These are phyloP conservation scores for Conus canariensis DNA, from an alignment of 2,888 invertebrate species.

Conservation along the genomic window DNA sequence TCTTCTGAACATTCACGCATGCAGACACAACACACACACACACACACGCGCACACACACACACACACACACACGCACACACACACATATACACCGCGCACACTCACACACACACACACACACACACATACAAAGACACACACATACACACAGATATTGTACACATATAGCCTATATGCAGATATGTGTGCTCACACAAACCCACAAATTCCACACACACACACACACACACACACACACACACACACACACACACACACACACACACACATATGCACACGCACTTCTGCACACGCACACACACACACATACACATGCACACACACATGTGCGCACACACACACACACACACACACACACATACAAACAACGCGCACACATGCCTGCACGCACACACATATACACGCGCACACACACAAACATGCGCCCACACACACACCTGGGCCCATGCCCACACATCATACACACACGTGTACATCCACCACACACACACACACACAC, in stretches of 20 bases:
- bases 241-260: too few species aligned
- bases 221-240: too few species aligned
- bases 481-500: neutral
- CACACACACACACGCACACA: constrained; percentile 2
- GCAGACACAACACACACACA: neutral
- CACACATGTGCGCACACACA: too few species aligned
- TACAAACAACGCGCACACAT: too few species aligned
- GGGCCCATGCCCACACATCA: neutral
- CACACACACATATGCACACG: too few species aligned
- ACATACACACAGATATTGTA: too few species aligned
- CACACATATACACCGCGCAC: neutral
- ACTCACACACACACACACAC: neutral
- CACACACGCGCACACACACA: neutral
- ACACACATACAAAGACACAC: too few species aligned
- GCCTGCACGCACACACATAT: too few species aligned
- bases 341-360: too few species aligned
- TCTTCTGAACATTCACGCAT: neutral
- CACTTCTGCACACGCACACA: neutral
- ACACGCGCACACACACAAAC: neutral
- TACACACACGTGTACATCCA: neutral
- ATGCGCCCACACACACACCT: neutral
- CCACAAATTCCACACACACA: neutral
- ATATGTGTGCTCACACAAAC: too few species aligned
- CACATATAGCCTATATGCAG: too few species aligned
- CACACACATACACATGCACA: neutral